Conservation (phyloP, 2,888 invertebrate genomes). For the Cecidostiba fungosa region DNA sequence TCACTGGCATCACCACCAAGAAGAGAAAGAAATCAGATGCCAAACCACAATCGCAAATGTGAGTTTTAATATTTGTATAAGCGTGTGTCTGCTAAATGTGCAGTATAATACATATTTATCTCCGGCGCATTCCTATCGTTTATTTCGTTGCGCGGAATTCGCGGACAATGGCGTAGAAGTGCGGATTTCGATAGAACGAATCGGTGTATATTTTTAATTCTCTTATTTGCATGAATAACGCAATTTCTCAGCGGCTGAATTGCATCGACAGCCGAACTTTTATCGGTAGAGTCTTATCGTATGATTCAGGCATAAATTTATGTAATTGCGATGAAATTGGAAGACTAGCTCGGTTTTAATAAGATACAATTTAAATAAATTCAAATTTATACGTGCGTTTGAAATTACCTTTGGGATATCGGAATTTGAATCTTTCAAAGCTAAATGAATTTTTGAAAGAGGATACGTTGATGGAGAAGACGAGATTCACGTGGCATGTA, state of each 20-base stretch:
- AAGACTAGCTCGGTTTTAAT: neutral
- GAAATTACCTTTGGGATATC: slow-evolving; percentile 7
- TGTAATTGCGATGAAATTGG: slow-evolving; percentile 16
- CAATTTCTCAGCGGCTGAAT: neutral
- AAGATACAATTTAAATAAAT: slow-evolving; percentile 17
- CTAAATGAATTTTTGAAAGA: slow-evolving; percentile 15
- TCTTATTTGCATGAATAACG: slow-evolving; percentile 36
- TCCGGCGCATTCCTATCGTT: neutral
- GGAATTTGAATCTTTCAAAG: neutral
- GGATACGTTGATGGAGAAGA: neutral
- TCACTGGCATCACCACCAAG: slow-evolving; percentile 84
- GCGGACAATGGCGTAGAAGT: neutral
- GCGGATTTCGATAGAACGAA: neutral
- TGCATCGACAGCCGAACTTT: neutral
- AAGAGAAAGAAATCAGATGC: slow-evolving; percentile 85
- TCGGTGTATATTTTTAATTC: neutral
- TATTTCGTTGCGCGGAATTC: neutral
- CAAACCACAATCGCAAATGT: slow-evolving; percentile 85
- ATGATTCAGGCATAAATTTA: neutral
- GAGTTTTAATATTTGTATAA: slow-evolving; percentile 73
- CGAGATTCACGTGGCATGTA: neutral
- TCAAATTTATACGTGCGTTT: neutral
- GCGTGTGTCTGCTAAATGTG: neutral
- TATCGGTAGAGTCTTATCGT: neutral
- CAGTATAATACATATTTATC: slow-evolving; percentile 36